Base-by-base conservation (phyloP, 2,797 vertebrate species). In the Crenichthys baileyi region DNA sequence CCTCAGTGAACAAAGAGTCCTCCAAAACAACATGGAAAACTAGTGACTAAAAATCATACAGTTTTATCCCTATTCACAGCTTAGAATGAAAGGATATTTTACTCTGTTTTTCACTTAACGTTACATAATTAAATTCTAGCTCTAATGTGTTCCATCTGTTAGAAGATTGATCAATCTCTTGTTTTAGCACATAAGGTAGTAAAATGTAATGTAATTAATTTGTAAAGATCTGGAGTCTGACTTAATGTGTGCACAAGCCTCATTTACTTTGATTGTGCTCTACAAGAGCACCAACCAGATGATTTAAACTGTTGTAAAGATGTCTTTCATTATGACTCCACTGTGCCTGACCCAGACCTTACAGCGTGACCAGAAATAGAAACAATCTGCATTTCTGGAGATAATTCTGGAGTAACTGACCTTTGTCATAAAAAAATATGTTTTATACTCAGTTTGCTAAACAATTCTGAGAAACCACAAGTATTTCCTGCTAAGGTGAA, bases 241-340 rank as follows among this genome's bases (percentile, higher is more conserved):
- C 77, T 89, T 73, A 79, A 56, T 75, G 78, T 80, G 20, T 67
- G 56, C 1, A 24, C 70, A 87, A 48, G 85, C 77, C 85, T 86
- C 85, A 83, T 76, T 90, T 83, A 86, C 72, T 88, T 80, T 83
- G 78, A 88, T 63, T 39, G 77, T 2, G 39, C 75, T 22, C 81
- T 76, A 76, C 73, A 82, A 76, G 82, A 78, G 65, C 60, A 61
- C 71, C 1, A 22, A 82, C 70, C 75, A 46, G 5, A 77, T 85
- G 79, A 79, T 81, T 90, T 85, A 71, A 80, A 58, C 31, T 1
- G 79, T 16, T 7, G 46, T 90, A 89, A 92, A 91, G 61, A 88
- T 79, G 83, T 87, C 79, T 65, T 70, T 85, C 74, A 73, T 41
- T 16, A 53, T 77, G 78, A 83, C 72, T 82, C 51, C 1, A 72